These are phyloP conservation scores for Dysmachus trigonus DNA, from an alignment of 2,888 invertebrate genomes.

Conservation along the genomic window DNA sequence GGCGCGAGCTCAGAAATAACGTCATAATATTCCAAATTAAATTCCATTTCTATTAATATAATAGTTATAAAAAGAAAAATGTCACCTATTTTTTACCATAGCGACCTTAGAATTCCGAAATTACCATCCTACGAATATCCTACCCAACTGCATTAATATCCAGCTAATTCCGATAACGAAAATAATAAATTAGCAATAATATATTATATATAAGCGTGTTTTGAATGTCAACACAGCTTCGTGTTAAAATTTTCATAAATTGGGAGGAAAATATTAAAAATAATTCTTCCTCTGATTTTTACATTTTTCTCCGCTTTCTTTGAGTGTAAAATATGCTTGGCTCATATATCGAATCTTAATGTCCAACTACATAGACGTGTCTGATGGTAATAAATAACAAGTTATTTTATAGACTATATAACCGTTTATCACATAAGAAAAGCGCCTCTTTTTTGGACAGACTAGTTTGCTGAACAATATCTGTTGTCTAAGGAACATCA, in stretches of 20 bases:
- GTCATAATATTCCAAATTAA: neutral
- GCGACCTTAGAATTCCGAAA: neutral
- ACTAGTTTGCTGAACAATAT: neutral
- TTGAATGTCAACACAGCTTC: neutral
- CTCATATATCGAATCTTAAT: neutral
- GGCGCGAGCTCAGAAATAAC: neutral
- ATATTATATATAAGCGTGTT: neutral
- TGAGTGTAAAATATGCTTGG: neutral
- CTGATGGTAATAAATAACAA: neutral
- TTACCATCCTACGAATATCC: neutral
- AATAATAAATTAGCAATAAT: slow-evolving; percentile 5
- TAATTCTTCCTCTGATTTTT: neutral
- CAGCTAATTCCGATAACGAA: neutral
- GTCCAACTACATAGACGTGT: neutral
- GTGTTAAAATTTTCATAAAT: slow-evolving; percentile 31
- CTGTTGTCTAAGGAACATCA: neutral
- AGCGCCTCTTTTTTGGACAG: neutral
- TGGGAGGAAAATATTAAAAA: neutral
- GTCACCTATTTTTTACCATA: neutral
- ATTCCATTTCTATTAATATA: neutral
- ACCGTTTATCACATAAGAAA: neutral
- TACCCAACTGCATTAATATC: neutral
- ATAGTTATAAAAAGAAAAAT: neutral
- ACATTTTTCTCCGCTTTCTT: neutral
- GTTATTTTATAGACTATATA: neutral